A percentile compares a stretch with the other conserved stretches of the same genome.
Evolutionary conservation across 1,140 invertebrate species (phyloP).

Genomic region (Nasonia giraulti): DNA sequence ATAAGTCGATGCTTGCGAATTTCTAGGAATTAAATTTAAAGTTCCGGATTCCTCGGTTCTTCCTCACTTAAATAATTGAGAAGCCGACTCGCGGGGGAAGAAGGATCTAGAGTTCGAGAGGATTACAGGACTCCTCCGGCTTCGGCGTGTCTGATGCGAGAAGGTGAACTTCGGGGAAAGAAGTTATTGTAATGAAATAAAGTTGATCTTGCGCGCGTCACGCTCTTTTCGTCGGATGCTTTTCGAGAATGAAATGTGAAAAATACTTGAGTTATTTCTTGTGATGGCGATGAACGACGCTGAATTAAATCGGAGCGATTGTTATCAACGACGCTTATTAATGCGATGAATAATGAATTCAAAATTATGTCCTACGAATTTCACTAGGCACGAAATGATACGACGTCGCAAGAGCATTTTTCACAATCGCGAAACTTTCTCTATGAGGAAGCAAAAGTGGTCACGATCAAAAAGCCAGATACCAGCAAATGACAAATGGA

Average conservation of each 20-base stretch:
- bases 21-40: slow-evolving; percentile 37
- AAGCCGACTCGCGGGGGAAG: neutral
- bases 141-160: neutral
- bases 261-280: neutral
- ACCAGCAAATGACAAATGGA: slow-evolving; percentile 44
- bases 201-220: neutral
- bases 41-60: slow-evolving; percentile 10
- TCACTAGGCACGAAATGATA: neutral
- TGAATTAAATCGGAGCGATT: neutral
- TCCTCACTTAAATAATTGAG: slow-evolving; percentile 11
- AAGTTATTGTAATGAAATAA: neutral
- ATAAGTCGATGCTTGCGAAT: slow-evolving; percentile 1
- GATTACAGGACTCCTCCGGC: slow-evolving; percentile 3
- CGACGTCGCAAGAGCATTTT: slow-evolving; percentile 33
- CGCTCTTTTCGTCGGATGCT: too few species aligned
- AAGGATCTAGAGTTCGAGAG: neutral
- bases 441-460: slow-evolving; percentile 47
- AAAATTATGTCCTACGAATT: slow-evolving; percentile 35
- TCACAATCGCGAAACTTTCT: slow-evolving; percentile 46
- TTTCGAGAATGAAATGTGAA: too few species aligned
- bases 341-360: slow-evolving; percentile 18
- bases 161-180: neutral
- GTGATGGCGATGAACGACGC: neutral
- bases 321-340: neutral
- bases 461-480: slow-evolving; percentile 46